Evolutionary conservation across 2,888 invertebrate genomes (phyloP).

Genomic region (Conchocele bisecta): DNA sequence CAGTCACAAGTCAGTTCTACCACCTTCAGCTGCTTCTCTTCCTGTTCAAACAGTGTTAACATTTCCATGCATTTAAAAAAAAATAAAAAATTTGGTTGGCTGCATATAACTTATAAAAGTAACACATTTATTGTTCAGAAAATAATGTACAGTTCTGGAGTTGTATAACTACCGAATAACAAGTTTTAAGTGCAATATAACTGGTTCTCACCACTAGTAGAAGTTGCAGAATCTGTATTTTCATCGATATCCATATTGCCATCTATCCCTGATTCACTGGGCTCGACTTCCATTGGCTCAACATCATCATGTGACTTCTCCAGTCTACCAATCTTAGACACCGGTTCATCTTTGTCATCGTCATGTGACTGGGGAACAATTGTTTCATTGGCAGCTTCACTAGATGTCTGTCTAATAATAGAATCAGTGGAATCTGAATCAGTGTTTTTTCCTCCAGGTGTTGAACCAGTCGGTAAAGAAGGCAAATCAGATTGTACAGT

Average conservation of each 20-base stretch:
- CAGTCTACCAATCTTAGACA: conserved; percentile 34
- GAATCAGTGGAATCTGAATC: neutral
- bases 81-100: too few relatives aligned
- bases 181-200: neutral
- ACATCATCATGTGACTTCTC: conserved; percentile 19
- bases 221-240: conserved; percentile 17
- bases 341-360: conserved; percentile 23
- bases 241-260: conserved; percentile 11
- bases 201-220: conserved; percentile 2
- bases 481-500: too few relatives aligned
- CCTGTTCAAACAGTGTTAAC: too few relatives aligned
- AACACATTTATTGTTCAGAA: neutral
- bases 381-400: conserved; percentile 1
- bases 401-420: neutral
- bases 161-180: neutral
- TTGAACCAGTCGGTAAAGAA: conserved; percentile 1
- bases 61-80: too few relatives aligned
- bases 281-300: conserved; percentile 66
- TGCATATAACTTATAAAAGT: too few relatives aligned
- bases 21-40: too few relatives aligned
- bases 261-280: conserved; percentile 14
- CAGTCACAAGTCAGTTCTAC: too few relatives aligned
- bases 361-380: conserved; percentile 10
- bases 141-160: neutral
- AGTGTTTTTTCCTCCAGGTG: neutral